Evolutionary conservation across 1,140 invertebrate species (phyloP).

Genomic region (Heliconius congener): DNA sequence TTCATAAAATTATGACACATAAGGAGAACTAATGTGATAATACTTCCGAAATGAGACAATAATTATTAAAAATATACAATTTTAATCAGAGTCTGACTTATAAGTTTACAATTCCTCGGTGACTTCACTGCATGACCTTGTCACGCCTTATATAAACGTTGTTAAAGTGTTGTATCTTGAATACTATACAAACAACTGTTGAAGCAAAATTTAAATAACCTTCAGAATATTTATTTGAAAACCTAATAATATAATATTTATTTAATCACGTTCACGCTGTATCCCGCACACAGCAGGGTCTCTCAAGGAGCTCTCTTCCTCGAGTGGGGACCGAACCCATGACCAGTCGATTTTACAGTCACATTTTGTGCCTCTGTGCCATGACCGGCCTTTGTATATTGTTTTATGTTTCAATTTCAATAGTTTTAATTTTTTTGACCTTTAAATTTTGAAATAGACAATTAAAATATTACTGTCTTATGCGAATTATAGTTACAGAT

Average conservation of each 20-base stretch:
- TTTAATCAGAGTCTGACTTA: conserved; percentile 22
- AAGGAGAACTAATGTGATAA: background rate
- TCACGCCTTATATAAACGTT: conserved; percentile 24
- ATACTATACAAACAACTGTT: conserved; percentile 18
- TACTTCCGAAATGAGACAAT: background rate
- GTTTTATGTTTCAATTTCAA: too few relatives aligned
- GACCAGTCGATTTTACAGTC: too few relatives aligned
- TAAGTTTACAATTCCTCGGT: conserved; percentile 19
- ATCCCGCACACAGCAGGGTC: too few relatives aligned
- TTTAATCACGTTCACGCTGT: too few relatives aligned
- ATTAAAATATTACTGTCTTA: background rate
- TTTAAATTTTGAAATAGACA: background rate
- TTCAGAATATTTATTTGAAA: background rate
- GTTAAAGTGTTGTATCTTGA: conserved; percentile 12
- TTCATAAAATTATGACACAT: too few relatives aligned
- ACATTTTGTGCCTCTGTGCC: too few relatives aligned
- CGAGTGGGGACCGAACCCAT: too few relatives aligned
- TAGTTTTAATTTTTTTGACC: too few relatives aligned
- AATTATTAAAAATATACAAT: background rate
- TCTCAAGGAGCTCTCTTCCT: too few relatives aligned
- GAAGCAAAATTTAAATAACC: conserved; percentile 2
- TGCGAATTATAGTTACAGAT: background rate
- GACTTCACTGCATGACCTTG: conserved; percentile 31
- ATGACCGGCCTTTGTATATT: too few relatives aligned
- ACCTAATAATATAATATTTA: background rate